Evolutionary conservation across 2,888 invertebrate genomes (phyloP), one percentile per base, ranked within the genome.

Genomic region (Standfussiana lucernea): DNA sequence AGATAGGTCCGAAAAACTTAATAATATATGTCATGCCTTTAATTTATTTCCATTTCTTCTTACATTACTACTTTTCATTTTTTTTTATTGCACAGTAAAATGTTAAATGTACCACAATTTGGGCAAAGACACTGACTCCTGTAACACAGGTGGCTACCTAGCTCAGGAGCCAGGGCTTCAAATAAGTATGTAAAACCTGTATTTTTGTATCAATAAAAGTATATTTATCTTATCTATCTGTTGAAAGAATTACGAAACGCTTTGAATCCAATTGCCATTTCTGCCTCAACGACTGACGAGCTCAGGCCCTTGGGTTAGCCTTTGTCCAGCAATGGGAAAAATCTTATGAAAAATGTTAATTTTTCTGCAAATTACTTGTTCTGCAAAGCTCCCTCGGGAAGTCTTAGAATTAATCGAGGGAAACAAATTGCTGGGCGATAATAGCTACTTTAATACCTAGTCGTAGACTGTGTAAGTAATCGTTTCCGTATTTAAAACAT

Each of bases 391-490:
- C 59, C 71, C 71, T 47, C 68, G 45, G 59, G 45, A 79, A 71
- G 32, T 69, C 50, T 69, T 2, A 28, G 64, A 82, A 61, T 74
- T 79, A 79, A 67, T 79, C 62, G 67, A 74, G 53, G 70, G 79
- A 53, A 74, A 71, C 66, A 37, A 74, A 70, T 70, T 4, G 24
- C 69, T n/a, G 21, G n/a, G 18, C 28, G 42, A 56, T 77, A 78
- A 78, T 70, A 62, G 7, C 21, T 18, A 65, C 56, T 69, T 64
- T 72, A 61, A 82, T 65, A 24, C 65, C 37, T 35, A 35, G 62
- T 32, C 5, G 21, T 56, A 47, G 47, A 74, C 75, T 81, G 59
- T 0, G 15, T 65, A 53, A 71, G 15, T 64, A 73, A 78, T 85
- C 15, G 70, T 75, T 73, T 76, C 72, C 70, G 35, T 74, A 68